phyloP scores from a whole-genome alignment of 2,888 invertebrate genomes.

The Clunio marinus region DNA sequence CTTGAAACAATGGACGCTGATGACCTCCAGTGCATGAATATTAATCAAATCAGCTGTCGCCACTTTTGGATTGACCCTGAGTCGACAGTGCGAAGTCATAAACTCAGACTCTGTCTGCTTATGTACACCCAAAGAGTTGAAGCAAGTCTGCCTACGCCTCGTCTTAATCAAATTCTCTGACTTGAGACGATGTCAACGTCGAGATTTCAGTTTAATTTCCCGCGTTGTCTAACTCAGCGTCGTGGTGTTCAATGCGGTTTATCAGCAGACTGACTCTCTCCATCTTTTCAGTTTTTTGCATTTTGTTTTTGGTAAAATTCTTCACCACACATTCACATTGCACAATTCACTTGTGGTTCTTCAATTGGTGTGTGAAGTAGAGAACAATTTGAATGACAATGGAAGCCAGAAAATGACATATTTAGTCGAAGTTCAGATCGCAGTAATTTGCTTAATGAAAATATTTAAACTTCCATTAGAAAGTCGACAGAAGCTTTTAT shows the following conservation, averaged over 20 bases:
- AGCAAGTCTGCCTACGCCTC: conserved; percentile 28
- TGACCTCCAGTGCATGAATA: conserved; percentile 16
- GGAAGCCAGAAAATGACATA: not conserved
- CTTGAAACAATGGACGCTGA: not conserved
- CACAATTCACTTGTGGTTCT: not conserved
- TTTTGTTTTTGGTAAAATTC: not conserved
- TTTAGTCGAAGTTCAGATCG: not conserved
- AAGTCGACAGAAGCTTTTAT: conserved; percentile 9
- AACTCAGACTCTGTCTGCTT: not conserved
- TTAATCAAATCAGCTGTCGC: conserved; percentile 35
- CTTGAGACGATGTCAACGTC: not conserved
- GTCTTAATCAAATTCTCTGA: conserved; percentile 14
- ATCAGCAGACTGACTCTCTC: not conserved
- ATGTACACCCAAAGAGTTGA: not conserved
- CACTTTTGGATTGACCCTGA: conserved; percentile 27
- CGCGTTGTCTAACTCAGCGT: not conserved
- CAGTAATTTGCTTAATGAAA: conserved; percentile 24
- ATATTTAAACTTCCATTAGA: not conserved
- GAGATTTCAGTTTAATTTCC: conserved; percentile 26
- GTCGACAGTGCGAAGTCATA: conserved; percentile 21
- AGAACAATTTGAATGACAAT: conserved; percentile 20
- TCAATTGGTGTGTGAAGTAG: not conserved
- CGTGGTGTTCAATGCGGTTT: not conserved
- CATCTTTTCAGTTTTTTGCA: not conserved
- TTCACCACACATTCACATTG: not conserved